phyloP scores from a whole-genome alignment of 2,888 invertebrate species.

The Gibbula magus region DNA sequence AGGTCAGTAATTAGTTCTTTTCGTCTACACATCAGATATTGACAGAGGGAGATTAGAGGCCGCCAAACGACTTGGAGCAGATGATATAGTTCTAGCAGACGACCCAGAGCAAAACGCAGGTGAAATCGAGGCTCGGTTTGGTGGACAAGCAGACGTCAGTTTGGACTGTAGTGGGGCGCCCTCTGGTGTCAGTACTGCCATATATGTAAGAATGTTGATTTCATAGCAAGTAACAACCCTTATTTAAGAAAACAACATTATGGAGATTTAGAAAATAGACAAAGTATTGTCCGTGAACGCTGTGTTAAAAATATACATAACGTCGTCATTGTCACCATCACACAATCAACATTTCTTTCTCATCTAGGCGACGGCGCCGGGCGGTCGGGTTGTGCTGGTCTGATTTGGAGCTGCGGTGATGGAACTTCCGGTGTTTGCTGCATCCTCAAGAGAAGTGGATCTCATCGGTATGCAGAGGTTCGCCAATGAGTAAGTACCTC shows the following conservation, averaged over 20 bases:
- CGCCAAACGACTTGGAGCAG: slow-evolving; percentile 73
- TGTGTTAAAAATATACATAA: no score
- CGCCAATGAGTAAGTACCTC: slow-evolving; percentile 73
- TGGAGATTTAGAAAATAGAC: no score
- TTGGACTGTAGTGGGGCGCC: slow-evolving; percentile 93
- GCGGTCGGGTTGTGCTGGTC: slow-evolving; percentile 89
- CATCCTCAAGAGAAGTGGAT: slow-evolving; percentile 89
- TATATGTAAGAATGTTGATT: slow-evolving; percentile 79
- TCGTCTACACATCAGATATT: slow-evolving; percentile 58
- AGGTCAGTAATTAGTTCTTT: no score
- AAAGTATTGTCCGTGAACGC: no score
- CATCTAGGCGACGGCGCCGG: slow-evolving; percentile 86
- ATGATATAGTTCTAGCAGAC: slow-evolving; percentile 56
- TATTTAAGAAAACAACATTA: no score
- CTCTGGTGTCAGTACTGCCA: slow-evolving; percentile 83
- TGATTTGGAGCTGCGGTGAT: slow-evolving; percentile 89
- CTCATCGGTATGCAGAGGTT: slow-evolving; percentile 94
- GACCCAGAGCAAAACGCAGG: slow-evolving; percentile 55
- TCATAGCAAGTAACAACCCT: no score
- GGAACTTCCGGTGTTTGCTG: slow-evolving; percentile 87
- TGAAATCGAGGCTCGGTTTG: slow-evolving; percentile 47
- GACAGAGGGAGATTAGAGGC: slow-evolving; percentile 64
- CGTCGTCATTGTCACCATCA: no score
- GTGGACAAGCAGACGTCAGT: slow-evolving; percentile 81
- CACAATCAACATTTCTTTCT: not conserved